phyloP scores from a whole-genome alignment of 2,113 vertebrate genomes.

The Zosterops pallidus region DNA sequence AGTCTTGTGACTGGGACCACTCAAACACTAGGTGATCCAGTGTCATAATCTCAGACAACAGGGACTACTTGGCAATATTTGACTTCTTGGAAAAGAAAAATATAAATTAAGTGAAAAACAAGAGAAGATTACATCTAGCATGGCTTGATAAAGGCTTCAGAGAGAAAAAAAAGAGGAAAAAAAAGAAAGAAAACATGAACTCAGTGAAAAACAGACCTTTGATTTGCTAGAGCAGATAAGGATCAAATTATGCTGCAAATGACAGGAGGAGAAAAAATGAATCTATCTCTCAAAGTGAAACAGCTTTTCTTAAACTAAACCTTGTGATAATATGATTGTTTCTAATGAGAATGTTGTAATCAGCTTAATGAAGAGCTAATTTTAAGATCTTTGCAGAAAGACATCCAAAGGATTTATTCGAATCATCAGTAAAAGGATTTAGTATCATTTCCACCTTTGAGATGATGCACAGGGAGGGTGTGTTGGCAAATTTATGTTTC shows the following conservation, averaged over 20 bases:
- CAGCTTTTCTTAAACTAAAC: not conserved
- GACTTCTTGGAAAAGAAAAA: not conserved
- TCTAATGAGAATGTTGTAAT: not conserved
- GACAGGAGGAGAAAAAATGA: not conserved
- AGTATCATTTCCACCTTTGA: not conserved
- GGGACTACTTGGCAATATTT: not conserved
- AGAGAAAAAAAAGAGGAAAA: not conserved
- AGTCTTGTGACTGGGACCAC: not conserved
- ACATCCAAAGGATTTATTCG: not conserved
- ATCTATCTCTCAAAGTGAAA: not conserved
- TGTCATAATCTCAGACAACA: not conserved
- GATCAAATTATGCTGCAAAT: not conserved
- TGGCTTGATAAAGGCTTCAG: not conserved
- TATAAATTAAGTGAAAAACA: not conserved
- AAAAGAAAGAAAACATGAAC: not conserved
- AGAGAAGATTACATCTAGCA: not conserved
- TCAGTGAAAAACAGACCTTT: not conserved
- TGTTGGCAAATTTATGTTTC: not conserved
- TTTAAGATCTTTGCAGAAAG: not conserved
- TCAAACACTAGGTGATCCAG: not conserved
- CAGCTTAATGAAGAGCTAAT: slow-evolving; percentile 8
- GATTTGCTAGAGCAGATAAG: not conserved
- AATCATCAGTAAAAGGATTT: not conserved
- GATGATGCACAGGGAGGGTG: too few relatives aligned
- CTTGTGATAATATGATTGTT: not conserved